These are phyloP conservation scores for Episyrphus balteatus DNA, from an alignment of 1,140 invertebrate genomes.

Conservation along the genomic window DNA sequence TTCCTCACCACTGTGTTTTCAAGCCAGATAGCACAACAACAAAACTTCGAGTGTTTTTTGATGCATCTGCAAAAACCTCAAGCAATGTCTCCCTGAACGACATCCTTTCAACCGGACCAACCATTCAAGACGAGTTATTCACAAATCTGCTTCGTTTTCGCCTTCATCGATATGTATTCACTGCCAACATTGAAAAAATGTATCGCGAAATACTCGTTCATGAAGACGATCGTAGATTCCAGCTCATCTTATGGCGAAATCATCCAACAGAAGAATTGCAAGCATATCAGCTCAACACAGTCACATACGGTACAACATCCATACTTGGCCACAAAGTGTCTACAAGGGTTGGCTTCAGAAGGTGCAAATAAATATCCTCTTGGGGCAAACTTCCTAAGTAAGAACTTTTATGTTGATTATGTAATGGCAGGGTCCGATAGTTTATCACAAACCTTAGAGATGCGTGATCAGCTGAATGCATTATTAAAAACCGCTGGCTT, in stretches of 20 bases:
- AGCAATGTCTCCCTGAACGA: not conserved
- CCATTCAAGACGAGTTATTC: not conserved
- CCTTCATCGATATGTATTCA: slow-evolving; percentile 12
- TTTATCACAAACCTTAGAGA: slow-evolving; percentile 2
- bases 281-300: slow-evolving; percentile 17
- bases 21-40: slow-evolving; percentile 15
- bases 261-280: slow-evolving; percentile 6
- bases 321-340: slow-evolving; percentile 25
- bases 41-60: slow-evolving; percentile 17
- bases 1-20: slow-evolving; percentile 25
- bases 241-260: slow-evolving; percentile 32
- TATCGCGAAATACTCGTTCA: slow-evolving; percentile 19
- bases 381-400: slow-evolving; percentile 16
- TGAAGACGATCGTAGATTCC: slow-evolving; percentile 14
- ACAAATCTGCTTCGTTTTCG: not conserved
- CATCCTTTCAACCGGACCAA: not conserved
- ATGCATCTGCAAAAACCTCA: not conserved
- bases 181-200: slow-evolving; percentile 22
- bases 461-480: not conserved
- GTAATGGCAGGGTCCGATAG: slow-evolving; percentile 28
- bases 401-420: slow-evolving; percentile 41
- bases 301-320: slow-evolving; percentile 25
- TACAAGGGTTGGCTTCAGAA: slow-evolving; percentile 21
- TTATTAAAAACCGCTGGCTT: slow-evolving; percentile 4
- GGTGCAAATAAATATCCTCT: slow-evolving; percentile 13